Conservation (phyloP, 2,113 vertebrate genomes). For the Pangasianodon gigas region DNA sequence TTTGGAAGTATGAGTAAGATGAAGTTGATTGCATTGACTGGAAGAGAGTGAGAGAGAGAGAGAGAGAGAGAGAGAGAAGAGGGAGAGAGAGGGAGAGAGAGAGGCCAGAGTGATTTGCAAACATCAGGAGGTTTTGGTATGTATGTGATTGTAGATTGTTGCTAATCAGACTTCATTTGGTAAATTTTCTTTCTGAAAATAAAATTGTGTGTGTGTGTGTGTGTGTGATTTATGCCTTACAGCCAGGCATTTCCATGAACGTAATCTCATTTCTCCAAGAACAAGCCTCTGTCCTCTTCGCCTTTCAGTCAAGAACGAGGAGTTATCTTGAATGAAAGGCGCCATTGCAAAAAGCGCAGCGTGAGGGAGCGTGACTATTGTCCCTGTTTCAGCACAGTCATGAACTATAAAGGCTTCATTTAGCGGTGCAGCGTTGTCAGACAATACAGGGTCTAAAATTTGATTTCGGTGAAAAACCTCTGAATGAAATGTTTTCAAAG, state of each 20-base stretch:
- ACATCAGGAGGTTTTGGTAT: not conserved
- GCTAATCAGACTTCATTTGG: not conserved
- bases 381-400: conserved; percentile 23
- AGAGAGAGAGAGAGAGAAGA: not conserved
- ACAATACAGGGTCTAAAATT: not conserved
- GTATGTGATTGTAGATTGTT: conserved; percentile 17
- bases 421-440: not conserved
- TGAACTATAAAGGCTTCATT: conserved; percentile 21
- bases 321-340: conserved; percentile 23
- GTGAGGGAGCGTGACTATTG: conserved; percentile 10
- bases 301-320: not conserved
- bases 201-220: not conserved
- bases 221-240: not conserved
- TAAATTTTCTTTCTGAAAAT: not conserved
- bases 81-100: not conserved
- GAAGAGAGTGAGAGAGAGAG: not conserved
- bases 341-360: not conserved
- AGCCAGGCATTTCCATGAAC: conserved; percentile 25
- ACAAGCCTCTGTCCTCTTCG: conserved; percentile 5
- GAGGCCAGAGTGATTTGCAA: not conserved
- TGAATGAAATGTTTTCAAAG: conserved; percentile 18
- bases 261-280: conserved; percentile 35
- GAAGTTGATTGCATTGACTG: not conserved
- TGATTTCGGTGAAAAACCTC: not conserved
- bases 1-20: not conserved